Base-by-base conservation (phyloP, 2,888 invertebrate genomes). In the Cerastoderma edule region DNA sequence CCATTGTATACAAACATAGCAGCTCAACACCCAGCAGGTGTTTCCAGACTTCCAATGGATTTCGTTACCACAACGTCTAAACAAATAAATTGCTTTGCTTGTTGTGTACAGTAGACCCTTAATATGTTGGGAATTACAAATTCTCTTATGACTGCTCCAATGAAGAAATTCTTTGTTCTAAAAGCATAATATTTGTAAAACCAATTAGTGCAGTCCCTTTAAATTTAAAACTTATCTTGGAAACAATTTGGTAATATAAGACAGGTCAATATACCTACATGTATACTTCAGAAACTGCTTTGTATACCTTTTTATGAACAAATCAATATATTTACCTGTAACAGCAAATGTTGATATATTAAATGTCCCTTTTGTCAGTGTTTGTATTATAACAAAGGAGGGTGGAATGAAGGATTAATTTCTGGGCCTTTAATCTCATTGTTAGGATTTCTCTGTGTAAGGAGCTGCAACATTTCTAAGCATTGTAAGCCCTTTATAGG, bases 1-100 rank as follows among this genome's bases (percentile, higher is more conserved):
- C n/a, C 35, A 22, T 33, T 60, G 60, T 24, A 27, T 60, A 64
- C 53, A 66, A 60, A 60, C 27, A 39, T 16, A 39, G 39, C 30
- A 44, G 44, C 46, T 66, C 6, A 2, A 22, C 33, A 3, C 30
- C 27, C 32, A 5, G 39, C 39, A 39, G 60, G 60, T 60, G 60
- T 35, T 60, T 67, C 48, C 27, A 35, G 50, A 72, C 67, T 24
- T 60, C 35, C 22, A 67, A 66, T 57, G 24, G n/a, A 22, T 39
- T 60, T 67, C 60, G 67, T 60, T 60, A 39, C 22, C 60, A 60
- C 60, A 5, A 33, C 1, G 28, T 60, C 60, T 39, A 60, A 39
- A 60, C 60, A 60, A 60, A 33, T 35, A 32, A 56, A 32, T 56
- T n/a, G 32, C n/a, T n/a, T n/a, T n/a, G n/a, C n/a, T n/a, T n/a